phyloP scores from a whole-genome alignment of 1,140 invertebrate genomes.

The Frieseomelitta varia region DNA sequence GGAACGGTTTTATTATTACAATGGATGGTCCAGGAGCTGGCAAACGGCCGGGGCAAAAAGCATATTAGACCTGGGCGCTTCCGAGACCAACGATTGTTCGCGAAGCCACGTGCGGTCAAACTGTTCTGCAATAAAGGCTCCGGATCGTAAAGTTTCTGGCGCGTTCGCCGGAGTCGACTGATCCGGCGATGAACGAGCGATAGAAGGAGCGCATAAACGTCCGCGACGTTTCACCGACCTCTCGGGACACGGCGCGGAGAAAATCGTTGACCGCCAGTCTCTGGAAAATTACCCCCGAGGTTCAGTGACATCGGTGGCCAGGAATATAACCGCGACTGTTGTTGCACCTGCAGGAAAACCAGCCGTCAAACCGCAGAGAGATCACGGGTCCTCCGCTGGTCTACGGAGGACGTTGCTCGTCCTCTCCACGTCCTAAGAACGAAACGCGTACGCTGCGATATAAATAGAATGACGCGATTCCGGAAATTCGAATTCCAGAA shows the following conservation, averaged over 20 bases:
- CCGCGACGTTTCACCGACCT: conserved; percentile 19
- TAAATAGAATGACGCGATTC: conserved; percentile 47
- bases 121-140: conserved; percentile 34
- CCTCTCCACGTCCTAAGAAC: background rate
- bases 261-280: conserved; percentile 44
- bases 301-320: conserved; percentile 51
- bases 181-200: conserved; percentile 32
- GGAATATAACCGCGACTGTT: conserved; percentile 41
- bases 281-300: conserved; percentile 38
- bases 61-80: background rate
- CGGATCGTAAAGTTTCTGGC: conserved; percentile 59
- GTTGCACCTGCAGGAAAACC: conserved; percentile 48
- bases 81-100: conserved; percentile 27
- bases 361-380: conserved; percentile 50
- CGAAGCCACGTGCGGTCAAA: conserved; percentile 47
- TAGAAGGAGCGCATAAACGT: conserved; percentile 44
- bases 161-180: conserved; percentile 25
- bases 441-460: conserved; percentile 8
- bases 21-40: conserved; percentile 1
- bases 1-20: conserved; percentile 49
- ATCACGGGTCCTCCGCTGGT: background rate
- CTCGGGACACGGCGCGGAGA: conserved; percentile 19
- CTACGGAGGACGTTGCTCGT: background rate
- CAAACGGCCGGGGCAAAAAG: background rate
- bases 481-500: background rate